Evolutionary conservation across 2,113 vertebrate genomes (phyloP).

Genomic region (Zapus hudsonius): DNA sequence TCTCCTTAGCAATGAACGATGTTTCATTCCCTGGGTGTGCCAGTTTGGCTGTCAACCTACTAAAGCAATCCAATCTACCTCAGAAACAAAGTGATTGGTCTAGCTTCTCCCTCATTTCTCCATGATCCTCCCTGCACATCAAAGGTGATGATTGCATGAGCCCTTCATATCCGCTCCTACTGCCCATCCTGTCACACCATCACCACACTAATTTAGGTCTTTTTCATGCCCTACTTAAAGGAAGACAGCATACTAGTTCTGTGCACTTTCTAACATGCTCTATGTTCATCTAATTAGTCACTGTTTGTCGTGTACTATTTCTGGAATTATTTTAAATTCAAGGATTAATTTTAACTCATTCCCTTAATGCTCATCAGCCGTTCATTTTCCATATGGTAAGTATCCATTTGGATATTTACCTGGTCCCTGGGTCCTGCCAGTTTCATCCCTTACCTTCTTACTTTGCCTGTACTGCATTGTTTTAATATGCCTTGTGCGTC

Average conservation of each 20-base stretch:
- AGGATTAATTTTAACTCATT: background rate
- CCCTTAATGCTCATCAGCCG: background rate
- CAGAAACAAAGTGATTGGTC: background rate
- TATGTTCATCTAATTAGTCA: background rate
- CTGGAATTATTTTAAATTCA: background rate
- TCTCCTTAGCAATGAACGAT: background rate
- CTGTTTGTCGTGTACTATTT: background rate
- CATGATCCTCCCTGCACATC: background rate
- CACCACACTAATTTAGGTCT: background rate
- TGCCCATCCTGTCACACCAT: too few species aligned
- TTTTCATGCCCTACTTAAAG: background rate
- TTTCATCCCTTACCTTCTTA: background rate
- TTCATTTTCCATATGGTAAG: background rate
- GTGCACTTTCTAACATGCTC: background rate
- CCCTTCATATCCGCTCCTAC: background rate
- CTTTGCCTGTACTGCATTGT: background rate
- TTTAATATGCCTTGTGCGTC: background rate
- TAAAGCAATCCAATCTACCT: background rate
- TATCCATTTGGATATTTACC: background rate
- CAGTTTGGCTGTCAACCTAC: background rate
- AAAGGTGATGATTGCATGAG: background rate
- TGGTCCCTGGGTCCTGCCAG: background rate
- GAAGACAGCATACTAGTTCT: background rate
- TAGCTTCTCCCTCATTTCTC: background rate
- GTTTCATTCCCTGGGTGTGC: background rate